phyloP scores from a whole-genome alignment of 1,140 invertebrate species.

The Yoshiicerus persimilis region DNA sequence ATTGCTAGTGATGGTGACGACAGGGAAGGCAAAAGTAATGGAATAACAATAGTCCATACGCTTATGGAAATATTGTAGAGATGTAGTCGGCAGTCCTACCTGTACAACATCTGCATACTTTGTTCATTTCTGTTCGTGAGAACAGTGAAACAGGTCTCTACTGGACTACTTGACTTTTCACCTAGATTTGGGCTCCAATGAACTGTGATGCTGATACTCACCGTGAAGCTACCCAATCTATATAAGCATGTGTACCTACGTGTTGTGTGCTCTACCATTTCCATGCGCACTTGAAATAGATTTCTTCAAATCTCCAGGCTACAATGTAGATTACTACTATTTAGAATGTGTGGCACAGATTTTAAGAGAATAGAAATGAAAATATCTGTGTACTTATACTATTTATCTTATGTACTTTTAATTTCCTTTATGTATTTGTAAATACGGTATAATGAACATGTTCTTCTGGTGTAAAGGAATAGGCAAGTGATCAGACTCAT shows the following conservation, averaged over 20 bases:
- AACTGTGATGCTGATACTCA: neutral
- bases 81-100: neutral
- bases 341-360: neutral
- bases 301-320: neutral
- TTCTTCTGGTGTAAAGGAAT: no score
- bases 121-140: neutral
- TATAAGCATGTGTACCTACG: neutral
- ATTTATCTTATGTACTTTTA: neutral
- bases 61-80: neutral
- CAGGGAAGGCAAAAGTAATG: neutral
- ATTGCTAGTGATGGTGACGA: neutral
- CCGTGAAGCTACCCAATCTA: neutral
- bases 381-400: neutral
- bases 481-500: no score
- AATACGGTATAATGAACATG: no score
- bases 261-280: neutral
- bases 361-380: no score
- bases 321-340: neutral
- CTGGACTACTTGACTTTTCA: slow-evolving; percentile 38
- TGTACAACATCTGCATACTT: neutral
- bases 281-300: neutral
- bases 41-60: neutral
- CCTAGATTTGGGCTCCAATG: slow-evolving; percentile 27
- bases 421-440: no score
- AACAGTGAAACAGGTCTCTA: slow-evolving; percentile 6